These are phyloP conservation scores for Eunapius fragilis DNA, from an alignment of 37 sponge, comb jelly and placozoan genomes.

Conservation along the genomic window DNA sequence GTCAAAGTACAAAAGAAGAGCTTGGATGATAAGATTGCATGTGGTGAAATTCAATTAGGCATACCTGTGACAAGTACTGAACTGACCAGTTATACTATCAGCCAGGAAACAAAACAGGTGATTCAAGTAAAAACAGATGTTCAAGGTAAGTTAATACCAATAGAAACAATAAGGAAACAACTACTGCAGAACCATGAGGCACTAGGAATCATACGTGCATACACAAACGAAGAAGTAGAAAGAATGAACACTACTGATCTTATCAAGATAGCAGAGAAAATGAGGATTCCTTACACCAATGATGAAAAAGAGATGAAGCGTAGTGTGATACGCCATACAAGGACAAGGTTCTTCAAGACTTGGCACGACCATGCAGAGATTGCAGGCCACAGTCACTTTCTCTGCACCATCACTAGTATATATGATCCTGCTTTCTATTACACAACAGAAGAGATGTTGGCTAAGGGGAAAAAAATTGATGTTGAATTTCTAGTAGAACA, in stretches of 20 bases:
- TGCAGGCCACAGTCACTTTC: constrained; percentile 10
- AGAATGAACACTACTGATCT: not conserved
- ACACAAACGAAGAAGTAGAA: not conserved
- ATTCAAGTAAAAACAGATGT: not conserved
- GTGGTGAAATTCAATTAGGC: not conserved
- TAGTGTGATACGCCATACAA: too few relatives aligned
- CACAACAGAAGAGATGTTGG: not conserved
- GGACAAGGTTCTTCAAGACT: not conserved
- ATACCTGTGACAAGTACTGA: not conserved
- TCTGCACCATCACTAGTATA: not conserved
- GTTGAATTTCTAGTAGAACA: constrained; percentile 19
- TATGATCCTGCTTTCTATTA: constrained; percentile 19
- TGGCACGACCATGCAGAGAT: constrained; percentile 38
- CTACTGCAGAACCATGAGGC: not conserved
- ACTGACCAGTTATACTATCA: not conserved
- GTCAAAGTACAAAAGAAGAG: not conserved
- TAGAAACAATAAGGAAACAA: not conserved
- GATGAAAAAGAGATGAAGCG: too few relatives aligned
- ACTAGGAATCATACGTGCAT: not conserved
- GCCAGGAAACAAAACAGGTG: not conserved
- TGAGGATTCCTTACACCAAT: too few relatives aligned
- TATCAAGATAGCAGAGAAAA: not conserved
- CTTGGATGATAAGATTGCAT: not conserved
- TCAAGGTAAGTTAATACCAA: not conserved
- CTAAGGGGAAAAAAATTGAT: not conserved